Evolutionary conservation across 2,797 vertebrate genomes (phyloP).

Genomic region (Dipus sagitta): DNA sequence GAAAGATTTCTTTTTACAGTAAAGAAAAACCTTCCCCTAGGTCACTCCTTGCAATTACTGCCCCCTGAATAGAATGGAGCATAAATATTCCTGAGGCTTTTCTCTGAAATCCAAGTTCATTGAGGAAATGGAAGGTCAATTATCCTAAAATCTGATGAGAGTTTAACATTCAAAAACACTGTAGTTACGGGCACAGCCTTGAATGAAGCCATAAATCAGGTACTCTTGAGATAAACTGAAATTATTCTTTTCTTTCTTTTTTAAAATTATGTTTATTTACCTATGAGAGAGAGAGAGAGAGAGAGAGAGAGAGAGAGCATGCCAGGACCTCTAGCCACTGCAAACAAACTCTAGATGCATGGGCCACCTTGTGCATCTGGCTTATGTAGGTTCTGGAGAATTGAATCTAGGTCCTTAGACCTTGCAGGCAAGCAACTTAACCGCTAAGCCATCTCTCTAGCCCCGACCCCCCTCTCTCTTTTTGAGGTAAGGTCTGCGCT

Average conservation of each 20-base stretch:
- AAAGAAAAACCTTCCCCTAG: background rate
- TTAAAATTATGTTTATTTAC: too few relatives aligned
- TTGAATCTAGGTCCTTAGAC: too few relatives aligned
- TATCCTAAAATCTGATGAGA: conserved; percentile 52
- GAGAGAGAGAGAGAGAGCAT: too few relatives aligned
- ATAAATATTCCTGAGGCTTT: background rate
- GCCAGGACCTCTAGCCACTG: too few relatives aligned
- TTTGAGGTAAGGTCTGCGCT: too few relatives aligned
- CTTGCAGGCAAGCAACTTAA: too few relatives aligned
- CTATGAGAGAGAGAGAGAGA: too few relatives aligned
- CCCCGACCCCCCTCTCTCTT: too few relatives aligned
- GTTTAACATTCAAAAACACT: background rate
- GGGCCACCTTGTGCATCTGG: too few relatives aligned
- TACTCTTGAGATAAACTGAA: background rate
- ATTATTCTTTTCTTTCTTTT: background rate
- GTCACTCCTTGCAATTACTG: background rate
- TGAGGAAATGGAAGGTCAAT: background rate
- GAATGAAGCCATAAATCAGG: background rate
- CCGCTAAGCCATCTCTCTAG: too few relatives aligned
- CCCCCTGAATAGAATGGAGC: background rate
- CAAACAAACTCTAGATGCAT: too few relatives aligned
- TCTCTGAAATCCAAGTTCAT: background rate
- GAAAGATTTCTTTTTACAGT: background rate
- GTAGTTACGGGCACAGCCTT: background rate
- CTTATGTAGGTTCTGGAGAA: too few relatives aligned